A percentile compares a stretch with the other conserved stretches of the same genome.
phyloP scores from a whole-genome alignment of 2,113 vertebrate genomes.

The Butastur rufipennis region DNA sequence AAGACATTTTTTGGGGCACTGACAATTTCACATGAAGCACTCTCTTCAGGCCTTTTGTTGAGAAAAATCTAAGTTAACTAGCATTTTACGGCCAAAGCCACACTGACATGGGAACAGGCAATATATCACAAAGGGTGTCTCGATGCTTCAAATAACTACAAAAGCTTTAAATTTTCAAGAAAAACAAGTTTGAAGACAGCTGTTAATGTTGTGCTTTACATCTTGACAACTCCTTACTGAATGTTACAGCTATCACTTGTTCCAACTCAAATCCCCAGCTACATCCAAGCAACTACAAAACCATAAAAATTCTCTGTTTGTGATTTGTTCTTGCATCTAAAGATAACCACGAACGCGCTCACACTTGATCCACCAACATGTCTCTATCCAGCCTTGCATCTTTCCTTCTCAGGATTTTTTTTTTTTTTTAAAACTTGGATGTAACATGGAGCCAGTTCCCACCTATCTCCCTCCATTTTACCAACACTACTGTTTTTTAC shows the following conservation, averaged over 20 bases:
- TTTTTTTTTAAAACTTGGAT: background rate
- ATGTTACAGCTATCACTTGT: fast-evolving
- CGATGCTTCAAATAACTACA: background rate
- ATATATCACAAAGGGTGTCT: background rate
- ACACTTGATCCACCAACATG: background rate
- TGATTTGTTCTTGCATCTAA: background rate
- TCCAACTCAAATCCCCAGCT: background rate
- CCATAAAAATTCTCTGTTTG: fast-evolving
- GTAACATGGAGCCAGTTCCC: background rate
- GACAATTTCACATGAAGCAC: background rate
- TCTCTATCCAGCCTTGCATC: background rate
- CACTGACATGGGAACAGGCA: fast-evolving
- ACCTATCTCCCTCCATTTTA: background rate
- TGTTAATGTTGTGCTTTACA: background rate
- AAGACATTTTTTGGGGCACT: background rate
- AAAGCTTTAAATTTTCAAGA: background rate
- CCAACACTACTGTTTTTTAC: background rate
- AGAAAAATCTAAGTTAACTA: background rate
- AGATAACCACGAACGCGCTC: background rate
- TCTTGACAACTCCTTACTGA: fast-evolving
- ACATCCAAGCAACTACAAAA: background rate
- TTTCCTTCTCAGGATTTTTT: background rate
- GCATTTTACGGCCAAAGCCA: background rate
- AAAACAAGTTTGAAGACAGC: background rate
- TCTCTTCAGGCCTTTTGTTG: background rate